phyloP scores from a whole-genome alignment of 2,888 invertebrate species.

The Drosophila limbata region DNA sequence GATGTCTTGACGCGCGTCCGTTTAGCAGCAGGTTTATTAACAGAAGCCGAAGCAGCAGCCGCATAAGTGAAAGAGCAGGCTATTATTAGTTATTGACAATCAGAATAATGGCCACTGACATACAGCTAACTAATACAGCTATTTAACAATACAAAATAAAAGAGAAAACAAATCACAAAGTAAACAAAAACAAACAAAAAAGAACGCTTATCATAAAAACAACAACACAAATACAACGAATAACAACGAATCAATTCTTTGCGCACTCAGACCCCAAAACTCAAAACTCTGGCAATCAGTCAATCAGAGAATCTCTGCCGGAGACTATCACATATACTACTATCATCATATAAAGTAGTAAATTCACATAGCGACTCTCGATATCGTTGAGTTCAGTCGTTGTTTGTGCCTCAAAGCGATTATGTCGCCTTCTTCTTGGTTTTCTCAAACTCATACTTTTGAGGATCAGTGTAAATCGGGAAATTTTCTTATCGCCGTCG shows the following conservation, averaged over 20 bases:
- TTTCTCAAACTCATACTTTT: neutral
- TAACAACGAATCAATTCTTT: constrained; percentile 20
- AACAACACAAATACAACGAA: constrained; percentile 11
- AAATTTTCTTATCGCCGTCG: constrained; percentile 47
- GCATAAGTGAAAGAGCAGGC: constrained; percentile 35
- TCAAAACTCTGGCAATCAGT: constrained; percentile 16
- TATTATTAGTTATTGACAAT: constrained; percentile 52
- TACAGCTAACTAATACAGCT: constrained; percentile 11
- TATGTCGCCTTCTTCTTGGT: constrained; percentile 24
- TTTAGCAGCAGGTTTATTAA: neutral
- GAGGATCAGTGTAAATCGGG: constrained; percentile 37
- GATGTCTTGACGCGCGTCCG: constrained; percentile 85
- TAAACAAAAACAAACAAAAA: constrained; percentile 41
- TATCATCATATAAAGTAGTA: neutral
- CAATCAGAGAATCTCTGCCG: constrained; percentile 30
- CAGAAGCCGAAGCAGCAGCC: constrained; percentile 31
- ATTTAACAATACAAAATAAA: constrained; percentile 21
- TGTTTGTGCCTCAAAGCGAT: constrained; percentile 42
- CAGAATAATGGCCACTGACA: constrained; percentile 35
- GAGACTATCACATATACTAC: neutral
- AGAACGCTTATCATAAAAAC: constrained; percentile 51
- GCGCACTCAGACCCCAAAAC: constrained; percentile 18
- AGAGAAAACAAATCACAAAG: constrained; percentile 35
- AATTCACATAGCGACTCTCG: constrained; percentile 29
- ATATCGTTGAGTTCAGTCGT: constrained; percentile 43